Percentiles rank a stretch among this genome's conserved stretches.
Conservation (phyloP, 2,797 vertebrate species). For the Leptatherina wallacei region DNA sequence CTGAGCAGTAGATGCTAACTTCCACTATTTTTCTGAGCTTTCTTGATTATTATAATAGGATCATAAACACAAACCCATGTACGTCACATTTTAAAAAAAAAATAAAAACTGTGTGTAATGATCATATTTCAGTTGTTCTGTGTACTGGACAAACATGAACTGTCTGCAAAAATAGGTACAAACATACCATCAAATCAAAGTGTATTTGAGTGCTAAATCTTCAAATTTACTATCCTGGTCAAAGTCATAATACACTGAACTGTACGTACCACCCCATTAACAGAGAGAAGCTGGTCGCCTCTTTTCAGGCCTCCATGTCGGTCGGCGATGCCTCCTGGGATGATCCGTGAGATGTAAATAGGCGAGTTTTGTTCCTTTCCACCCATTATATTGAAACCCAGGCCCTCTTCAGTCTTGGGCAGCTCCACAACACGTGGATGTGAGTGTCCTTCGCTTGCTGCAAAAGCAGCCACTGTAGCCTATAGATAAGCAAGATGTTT, state of each 20-base stretch:
- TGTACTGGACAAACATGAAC: neutral
- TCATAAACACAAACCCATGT: neutral
- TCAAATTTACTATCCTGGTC: neutral
- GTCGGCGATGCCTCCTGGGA: conserved; percentile 96
- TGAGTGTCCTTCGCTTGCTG: conserved; percentile 97
- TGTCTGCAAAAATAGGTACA: neutral
- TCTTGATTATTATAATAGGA: neutral
- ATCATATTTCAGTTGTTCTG: neutral
- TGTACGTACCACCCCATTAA: conserved; percentile 94
- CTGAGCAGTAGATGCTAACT: neutral
- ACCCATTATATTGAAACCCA: conserved; percentile 99
- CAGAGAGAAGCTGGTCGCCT: conserved; percentile 97
- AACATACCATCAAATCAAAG: neutral
- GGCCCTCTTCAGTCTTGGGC: conserved; percentile 97
- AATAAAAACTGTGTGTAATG: neutral
- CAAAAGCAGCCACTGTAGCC: conserved; percentile 98
- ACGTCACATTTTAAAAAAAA: neutral
- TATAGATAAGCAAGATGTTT: conserved; percentile 56
- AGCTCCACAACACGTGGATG: conserved; percentile 97
- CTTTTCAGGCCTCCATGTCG: conserved; percentile 96
- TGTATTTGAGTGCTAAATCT: neutral
- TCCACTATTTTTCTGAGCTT: neutral
- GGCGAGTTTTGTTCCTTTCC: conserved; percentile 99
- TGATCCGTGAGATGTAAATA: conserved; percentile 98
- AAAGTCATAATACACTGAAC: neutral